These are phyloP conservation scores for Papilio gigon DNA, from an alignment of 2,888 invertebrate species.

Conservation along the genomic window DNA sequence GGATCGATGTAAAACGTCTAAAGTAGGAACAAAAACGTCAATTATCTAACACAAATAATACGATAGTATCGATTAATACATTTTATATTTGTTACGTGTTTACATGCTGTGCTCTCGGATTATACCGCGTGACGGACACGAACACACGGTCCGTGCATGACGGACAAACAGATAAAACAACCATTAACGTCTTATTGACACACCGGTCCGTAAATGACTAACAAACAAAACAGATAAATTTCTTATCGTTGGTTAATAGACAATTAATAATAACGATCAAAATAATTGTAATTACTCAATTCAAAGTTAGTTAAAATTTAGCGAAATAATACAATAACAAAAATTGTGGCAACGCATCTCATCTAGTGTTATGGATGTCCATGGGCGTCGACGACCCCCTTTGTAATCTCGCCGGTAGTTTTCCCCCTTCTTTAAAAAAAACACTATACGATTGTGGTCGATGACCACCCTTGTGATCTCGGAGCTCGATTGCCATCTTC, in stretches of 20 bases:
- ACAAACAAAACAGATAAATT: conserved; percentile 14
- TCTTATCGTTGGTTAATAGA: not conserved
- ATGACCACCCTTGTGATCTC: no score
- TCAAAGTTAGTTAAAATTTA: not conserved
- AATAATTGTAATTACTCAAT: not conserved
- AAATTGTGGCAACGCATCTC: no score
- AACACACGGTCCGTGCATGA: conserved; percentile 13
- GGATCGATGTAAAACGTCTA: no score
- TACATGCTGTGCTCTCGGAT: conserved; percentile 7
- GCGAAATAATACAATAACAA: no score
- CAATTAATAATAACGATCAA: not conserved
- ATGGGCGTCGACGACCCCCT: no score
- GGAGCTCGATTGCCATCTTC: no score
- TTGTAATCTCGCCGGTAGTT: no score
- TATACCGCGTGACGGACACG: conserved; percentile 33
- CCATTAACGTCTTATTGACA: conserved; percentile 32
- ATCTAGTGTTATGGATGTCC: no score
- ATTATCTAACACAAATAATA: not conserved
- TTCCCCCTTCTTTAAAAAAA: no score
- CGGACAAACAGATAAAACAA: conserved; percentile 28
- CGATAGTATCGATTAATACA: not conserved
- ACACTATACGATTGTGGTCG: no score
- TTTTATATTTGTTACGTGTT: conserved; percentile 29
- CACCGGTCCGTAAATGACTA: not conserved
- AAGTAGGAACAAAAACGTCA: not conserved